These are phyloP conservation scores for Seladonia tumulorum DNA, from an alignment of 2,888 invertebrate species.

Conservation along the genomic window DNA sequence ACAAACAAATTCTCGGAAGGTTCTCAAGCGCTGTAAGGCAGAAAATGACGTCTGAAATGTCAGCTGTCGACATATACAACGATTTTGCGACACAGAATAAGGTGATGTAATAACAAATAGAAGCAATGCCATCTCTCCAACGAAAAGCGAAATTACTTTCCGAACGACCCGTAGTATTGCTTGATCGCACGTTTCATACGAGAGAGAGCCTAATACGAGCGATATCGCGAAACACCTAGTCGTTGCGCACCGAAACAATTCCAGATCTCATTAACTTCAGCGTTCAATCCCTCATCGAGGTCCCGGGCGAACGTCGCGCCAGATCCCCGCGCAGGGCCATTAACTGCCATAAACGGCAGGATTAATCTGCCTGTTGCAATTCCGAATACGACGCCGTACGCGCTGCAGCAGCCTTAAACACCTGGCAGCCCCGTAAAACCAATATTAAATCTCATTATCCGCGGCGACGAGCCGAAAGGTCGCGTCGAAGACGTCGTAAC, in stretches of 20 bases:
- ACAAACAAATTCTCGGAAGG: too few relatives aligned
- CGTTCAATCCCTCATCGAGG: constrained; percentile 2
- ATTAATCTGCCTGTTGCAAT: constrained; percentile 12
- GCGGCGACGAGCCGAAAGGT: constrained; percentile 24
- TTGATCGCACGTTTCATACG: not conserved
- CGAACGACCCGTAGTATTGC: not conserved
- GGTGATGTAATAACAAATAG: too few relatives aligned
- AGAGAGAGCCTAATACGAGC: not conserved
- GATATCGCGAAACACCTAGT: not conserved
- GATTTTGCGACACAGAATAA: too few relatives aligned
- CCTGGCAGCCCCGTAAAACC: constrained; percentile 28
- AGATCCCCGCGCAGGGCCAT: not conserved
- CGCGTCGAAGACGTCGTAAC: constrained; percentile 16
- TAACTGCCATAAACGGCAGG: constrained; percentile 2
- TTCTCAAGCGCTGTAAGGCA: too few relatives aligned
- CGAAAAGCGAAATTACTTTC: too few relatives aligned
- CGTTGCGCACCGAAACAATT: not conserved
- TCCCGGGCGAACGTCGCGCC: not conserved
- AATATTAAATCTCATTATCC: constrained; percentile 32
- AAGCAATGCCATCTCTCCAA: too few relatives aligned
- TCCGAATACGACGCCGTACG: not conserved
- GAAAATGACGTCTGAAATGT: too few relatives aligned
- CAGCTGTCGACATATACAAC: too few relatives aligned
- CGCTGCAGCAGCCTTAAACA: constrained; percentile 16
- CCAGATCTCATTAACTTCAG: not conserved